A percentile compares a stretch with the other conserved stretches of the same genome.
Evolutionary conservation across 2,113 vertebrate species (phyloP).

Genomic region (Acinonyx jubatus): DNA sequence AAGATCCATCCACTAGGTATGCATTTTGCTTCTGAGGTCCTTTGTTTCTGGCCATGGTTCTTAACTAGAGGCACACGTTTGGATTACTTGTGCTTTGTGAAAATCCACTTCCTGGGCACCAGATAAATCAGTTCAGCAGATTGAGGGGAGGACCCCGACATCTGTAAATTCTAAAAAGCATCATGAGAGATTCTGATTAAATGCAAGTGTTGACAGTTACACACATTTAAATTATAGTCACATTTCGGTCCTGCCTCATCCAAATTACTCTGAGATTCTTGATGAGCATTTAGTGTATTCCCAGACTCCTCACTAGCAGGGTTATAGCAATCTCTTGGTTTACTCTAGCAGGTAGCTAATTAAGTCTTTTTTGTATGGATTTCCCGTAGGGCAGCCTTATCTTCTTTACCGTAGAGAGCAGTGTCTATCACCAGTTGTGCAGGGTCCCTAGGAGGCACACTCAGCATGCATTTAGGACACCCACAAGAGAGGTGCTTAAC

Average conservation of each 20-base stretch:
- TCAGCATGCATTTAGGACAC: background rate
- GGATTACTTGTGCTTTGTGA: background rate
- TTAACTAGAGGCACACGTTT: background rate
- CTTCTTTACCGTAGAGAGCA: background rate
- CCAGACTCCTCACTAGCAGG: background rate
- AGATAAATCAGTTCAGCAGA: background rate
- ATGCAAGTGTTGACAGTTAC: background rate
- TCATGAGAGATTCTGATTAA: constrained; percentile 30
- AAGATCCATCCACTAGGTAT: background rate
- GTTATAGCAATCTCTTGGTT: background rate
- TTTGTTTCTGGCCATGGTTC: background rate
- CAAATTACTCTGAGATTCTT: background rate
- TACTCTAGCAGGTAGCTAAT: background rate
- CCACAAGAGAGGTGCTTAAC: background rate
- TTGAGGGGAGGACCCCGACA: background rate
- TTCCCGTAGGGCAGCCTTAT: background rate
- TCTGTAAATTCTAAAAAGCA: constrained; percentile 5
- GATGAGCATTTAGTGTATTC: background rate
- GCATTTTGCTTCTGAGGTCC: background rate
- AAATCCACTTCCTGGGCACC: background rate
- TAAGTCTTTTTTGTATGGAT: background rate
- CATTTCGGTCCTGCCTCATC: background rate
- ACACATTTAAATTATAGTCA: constrained; percentile 24
- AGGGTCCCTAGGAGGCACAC: background rate
- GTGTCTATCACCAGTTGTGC: background rate